Evolutionary conservation across 2,888 invertebrate genomes (phyloP), one percentile per base, ranked within the genome.

Genomic region (Torymus auratus): DNA sequence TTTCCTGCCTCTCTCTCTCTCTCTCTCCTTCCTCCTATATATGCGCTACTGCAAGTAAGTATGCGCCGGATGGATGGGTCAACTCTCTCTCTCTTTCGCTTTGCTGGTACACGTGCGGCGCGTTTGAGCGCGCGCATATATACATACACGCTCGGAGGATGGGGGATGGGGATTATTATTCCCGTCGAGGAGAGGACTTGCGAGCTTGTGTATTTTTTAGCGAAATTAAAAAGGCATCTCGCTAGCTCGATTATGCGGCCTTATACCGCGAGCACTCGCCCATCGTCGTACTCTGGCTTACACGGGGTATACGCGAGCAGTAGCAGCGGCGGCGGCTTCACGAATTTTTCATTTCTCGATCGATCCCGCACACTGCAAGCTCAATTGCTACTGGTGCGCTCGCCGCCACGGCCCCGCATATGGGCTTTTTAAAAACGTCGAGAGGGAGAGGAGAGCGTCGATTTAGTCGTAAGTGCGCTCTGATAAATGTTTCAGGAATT

Each of bases 201-300:
- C 13, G 60, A 15, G 52, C 23, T 14, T 56, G 53, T 69, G 69
- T 80, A 73, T 81, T 81, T 78, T 77, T 74, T 78, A 50, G 69
- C 15, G 70, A 70, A 74, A 81, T 81, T 78, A 81, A 81, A 81
- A 74, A 12, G 78, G 78, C 53, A 73, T 78, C 70, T 55, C 56
- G 50, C 60, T 11, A 17, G 58, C 62, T 60, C 50, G 55, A 61
- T 67, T 75, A 17, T 7, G 67, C 67, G 20, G 50, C 7, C 28
- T 50, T 15, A 3, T 5, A 17, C 56, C 17, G 15, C 12, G 5
- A 17, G n/a, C n/a, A 14, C 20, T 17, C 52, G 41, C 20, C 20
- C 2, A 20, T 20, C 20, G 20, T 2, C 20, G 20, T 20, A 20
- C 2, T n/a, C n/a, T 20, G 13, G n/a, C n/a, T 14, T 55, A 55